These are phyloP conservation scores for Myotis myotis DNA, from an alignment of 2,797 vertebrate genomes.

Conservation along the genomic window DNA sequence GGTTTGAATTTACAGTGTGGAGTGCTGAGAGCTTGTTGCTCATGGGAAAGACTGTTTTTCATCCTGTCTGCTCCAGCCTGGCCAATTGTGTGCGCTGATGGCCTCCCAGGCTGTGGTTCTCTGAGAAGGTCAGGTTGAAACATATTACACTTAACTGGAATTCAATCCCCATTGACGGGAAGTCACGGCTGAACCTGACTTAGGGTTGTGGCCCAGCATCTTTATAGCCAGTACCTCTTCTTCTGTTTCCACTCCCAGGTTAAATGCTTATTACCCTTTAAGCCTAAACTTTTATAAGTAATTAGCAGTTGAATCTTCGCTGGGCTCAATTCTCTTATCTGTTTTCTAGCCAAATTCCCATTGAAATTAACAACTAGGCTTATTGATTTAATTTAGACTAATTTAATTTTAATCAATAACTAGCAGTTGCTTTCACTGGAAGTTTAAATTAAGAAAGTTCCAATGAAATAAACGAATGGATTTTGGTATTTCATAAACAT, in stretches of 20 bases:
- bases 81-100: background rate
- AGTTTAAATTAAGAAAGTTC: conserved; percentile 75
- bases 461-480: conserved; percentile 61
- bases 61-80: background rate
- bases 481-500: conserved; percentile 74
- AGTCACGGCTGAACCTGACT: background rate
- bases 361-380: conserved; percentile 71
- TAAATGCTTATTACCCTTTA: conserved; percentile 64
- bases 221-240: background rate
- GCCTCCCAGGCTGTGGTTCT: background rate
- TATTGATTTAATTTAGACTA: conserved; percentile 78
- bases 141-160: conserved; percentile 23
- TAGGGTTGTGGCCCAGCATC: background rate
- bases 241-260: conserved; percentile 44
- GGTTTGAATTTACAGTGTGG: conserved; percentile 41
- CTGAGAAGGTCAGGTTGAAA: conserved; percentile 19
- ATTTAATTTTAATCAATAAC: conserved; percentile 77
- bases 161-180: background rate
- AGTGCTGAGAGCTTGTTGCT: conserved; percentile 29
- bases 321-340: conserved; percentile 56
- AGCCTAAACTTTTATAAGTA: conserved; percentile 74
- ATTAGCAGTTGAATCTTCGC: conserved; percentile 72
- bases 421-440: conserved; percentile 65
- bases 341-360: conserved; percentile 71
- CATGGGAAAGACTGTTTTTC: conserved; percentile 40